Percentiles rank a stretch among this genome's conserved stretches.
phyloP scores from a whole-genome alignment of 2,888 invertebrate genomes.

The Heliconius ethilla region DNA sequence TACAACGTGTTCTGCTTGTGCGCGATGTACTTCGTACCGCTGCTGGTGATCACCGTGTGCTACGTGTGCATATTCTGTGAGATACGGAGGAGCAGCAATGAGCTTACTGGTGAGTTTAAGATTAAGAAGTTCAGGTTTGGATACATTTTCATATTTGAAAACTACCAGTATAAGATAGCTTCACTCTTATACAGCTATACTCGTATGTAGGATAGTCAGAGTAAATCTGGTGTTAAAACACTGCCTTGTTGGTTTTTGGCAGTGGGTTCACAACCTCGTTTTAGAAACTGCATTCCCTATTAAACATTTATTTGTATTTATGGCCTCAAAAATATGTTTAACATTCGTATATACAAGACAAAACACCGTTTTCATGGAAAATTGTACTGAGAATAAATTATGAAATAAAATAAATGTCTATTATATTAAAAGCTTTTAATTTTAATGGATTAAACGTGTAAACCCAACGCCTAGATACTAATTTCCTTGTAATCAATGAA shows the following conservation, averaged over 20 bases:
- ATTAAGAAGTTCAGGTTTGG: too few species aligned
- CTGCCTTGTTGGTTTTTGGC: too few species aligned
- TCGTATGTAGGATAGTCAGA: too few species aligned
- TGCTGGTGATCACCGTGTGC: constrained; percentile 86
- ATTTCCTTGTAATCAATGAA: not conserved
- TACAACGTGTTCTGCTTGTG: constrained; percentile 89
- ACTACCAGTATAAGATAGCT: too few species aligned
- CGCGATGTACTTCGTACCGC: constrained; percentile 89
- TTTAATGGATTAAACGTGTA: not conserved
- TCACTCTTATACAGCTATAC: too few species aligned
- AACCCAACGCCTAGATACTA: not conserved
- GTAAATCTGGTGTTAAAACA: too few species aligned
- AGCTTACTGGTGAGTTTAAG: constrained; percentile 77
- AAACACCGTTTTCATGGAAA: too few species aligned
- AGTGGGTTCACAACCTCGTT: too few species aligned
- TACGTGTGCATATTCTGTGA: constrained; percentile 88
- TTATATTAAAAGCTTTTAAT: not conserved
- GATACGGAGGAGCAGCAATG: constrained; percentile 85
- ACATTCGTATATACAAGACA: too few species aligned
- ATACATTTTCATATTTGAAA: not conserved
- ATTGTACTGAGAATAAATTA: not conserved
- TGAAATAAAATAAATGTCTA: not conserved
- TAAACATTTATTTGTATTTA: too few species aligned
- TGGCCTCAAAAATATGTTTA: too few species aligned
- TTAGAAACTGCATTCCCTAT: too few species aligned